These are phyloP conservation scores for Enteromius trimaculatus DNA, from an alignment of 2,797 vertebrate genomes.

Conservation along the genomic window DNA sequence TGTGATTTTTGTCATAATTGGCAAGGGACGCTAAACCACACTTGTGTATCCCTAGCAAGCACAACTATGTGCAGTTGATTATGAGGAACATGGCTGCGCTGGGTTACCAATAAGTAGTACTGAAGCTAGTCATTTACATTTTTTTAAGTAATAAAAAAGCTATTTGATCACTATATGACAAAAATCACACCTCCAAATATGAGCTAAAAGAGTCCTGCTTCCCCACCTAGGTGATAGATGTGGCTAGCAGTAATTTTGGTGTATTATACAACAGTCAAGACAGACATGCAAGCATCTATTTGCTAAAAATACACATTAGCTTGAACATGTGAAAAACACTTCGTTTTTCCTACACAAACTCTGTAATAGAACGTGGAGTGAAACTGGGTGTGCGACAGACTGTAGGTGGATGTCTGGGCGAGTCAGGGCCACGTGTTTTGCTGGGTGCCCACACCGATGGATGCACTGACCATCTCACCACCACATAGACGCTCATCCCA, in stretches of 20 bases:
- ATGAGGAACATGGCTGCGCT: slow-evolving; percentile 24
- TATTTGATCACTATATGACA: slow-evolving; percentile 53
- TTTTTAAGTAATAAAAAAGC: slow-evolving; percentile 47
- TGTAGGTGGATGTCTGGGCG: slow-evolving; percentile 34
- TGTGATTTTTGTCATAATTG: slow-evolving; percentile 10
- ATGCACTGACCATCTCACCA: slow-evolving; percentile 1
- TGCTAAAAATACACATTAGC: slow-evolving; percentile 15
- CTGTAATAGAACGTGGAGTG: slow-evolving; percentile 29
- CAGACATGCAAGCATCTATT: slow-evolving; percentile 16
- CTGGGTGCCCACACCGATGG: slow-evolving; percentile 10
- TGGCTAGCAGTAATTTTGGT: not conserved
- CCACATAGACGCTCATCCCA: not conserved
- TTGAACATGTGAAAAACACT: slow-evolving; percentile 15
- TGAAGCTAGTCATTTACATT: slow-evolving; percentile 48
- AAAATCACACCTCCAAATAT: slow-evolving; percentile 23
- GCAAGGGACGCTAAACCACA: slow-evolving; percentile 38
- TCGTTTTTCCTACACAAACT: not conserved
- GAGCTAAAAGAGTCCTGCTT: not conserved
- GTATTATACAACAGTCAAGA: not conserved
- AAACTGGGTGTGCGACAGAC: slow-evolving; percentile 25
- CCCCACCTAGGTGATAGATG: not conserved
- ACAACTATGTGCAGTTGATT: slow-evolving; percentile 39
- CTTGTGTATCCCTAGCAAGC: slow-evolving; percentile 2
- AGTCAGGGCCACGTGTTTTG: slow-evolving; percentile 3
- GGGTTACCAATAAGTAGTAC: not conserved